These are phyloP conservation scores for Caenorhabditis angaria DNA, from an alignment of 2,888 invertebrate species.

Conservation along the genomic window DNA sequence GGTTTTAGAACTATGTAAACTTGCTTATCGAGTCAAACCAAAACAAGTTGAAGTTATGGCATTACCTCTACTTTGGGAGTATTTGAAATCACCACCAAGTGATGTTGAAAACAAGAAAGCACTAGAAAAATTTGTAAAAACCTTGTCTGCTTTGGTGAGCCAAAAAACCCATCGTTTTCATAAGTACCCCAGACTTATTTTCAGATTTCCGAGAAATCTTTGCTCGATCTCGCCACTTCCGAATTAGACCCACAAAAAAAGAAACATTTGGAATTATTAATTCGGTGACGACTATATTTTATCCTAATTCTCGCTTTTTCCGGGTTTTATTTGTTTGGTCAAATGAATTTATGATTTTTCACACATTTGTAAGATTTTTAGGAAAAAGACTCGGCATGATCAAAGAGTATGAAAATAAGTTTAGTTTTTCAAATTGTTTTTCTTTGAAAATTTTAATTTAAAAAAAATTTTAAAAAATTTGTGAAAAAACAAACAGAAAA, in stretches of 20 bases:
- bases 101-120: slow-evolving; percentile 55
- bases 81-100: slow-evolving; percentile 30
- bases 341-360: no score
- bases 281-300: slow-evolving; percentile 17
- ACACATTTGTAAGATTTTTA: no score
- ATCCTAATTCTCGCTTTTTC: no score
- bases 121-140: slow-evolving; percentile 25
- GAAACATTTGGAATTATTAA: slow-evolving; percentile 48
- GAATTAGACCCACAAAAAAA: slow-evolving; percentile 50
- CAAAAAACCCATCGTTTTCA: no score
- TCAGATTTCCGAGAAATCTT: slow-evolving; percentile 45
- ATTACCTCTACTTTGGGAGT: slow-evolving; percentile 52
- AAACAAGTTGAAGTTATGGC: slow-evolving; percentile 57
- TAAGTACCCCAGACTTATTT: neutral
- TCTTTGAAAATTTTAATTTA: neutral
- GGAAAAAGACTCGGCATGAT: no score
- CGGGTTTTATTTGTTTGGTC: neutral
- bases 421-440: no score
- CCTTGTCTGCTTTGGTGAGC: slow-evolving; percentile 43
- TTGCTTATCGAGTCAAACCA: slow-evolving; percentile 44
- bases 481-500: neutral
- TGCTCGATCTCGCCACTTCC: slow-evolving; percentile 43
- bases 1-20: slow-evolving; percentile 46
- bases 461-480: neutral
- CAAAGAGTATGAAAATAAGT: no score